Percentiles rank a stretch among this genome's conserved stretches.
Evolutionary conservation across 2,797 vertebrate genomes (phyloP).

Genomic region (Eurystomus glaucurus): DNA sequence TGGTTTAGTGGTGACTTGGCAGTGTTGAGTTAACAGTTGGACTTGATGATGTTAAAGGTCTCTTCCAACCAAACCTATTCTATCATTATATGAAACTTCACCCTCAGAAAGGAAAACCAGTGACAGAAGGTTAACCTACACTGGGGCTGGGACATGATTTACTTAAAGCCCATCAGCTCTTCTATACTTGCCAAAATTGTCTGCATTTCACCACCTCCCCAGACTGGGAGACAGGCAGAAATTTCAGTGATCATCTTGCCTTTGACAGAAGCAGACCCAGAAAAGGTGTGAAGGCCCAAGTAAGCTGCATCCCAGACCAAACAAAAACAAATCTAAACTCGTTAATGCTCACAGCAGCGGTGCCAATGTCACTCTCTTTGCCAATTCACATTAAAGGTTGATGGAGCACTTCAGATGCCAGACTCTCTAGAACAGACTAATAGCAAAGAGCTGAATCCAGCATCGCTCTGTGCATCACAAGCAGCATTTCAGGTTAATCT

Average conservation of each 20-base stretch:
- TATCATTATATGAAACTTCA: background rate
- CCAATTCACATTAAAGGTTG: background rate
- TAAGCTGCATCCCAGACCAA: background rate
- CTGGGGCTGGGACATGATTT: fast-evolving
- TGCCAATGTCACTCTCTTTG: background rate
- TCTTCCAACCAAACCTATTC: no score
- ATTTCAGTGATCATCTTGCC: background rate
- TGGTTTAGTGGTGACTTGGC: no score
- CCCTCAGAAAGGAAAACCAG: background rate
- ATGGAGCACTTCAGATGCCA: background rate
- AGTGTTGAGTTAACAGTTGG: no score
- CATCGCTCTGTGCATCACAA: background rate
- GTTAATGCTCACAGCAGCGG: background rate
- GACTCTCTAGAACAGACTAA: background rate
- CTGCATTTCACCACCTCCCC: background rate
- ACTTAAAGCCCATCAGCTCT: background rate
- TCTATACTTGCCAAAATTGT: fast-evolving
- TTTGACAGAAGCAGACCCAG: background rate
- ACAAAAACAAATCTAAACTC: background rate
- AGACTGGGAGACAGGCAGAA: fast-evolving
- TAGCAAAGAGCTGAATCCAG: background rate
- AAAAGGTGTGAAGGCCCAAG: background rate
- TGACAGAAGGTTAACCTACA: background rate
- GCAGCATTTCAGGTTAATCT: background rate
- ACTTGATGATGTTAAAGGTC: no score